Base-by-base conservation (phyloP, 2,797 vertebrate genomes). In the Sebastes vulpes region DNA sequence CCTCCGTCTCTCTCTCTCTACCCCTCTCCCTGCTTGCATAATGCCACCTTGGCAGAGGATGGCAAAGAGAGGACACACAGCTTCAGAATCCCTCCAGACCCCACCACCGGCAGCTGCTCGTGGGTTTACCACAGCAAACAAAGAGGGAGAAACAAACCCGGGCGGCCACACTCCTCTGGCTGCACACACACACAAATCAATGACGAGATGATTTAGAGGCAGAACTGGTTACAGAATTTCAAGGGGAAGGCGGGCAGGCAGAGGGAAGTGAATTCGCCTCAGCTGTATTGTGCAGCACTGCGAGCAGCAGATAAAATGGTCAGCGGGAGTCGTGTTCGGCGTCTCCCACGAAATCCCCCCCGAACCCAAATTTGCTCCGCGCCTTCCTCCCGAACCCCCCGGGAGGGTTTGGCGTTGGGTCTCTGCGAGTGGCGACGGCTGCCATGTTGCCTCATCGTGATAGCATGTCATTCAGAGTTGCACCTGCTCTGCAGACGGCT, bases 81-180 rank as follows among this genome's bases (percentile, higher is more conserved):
- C 95, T 92, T 92, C 95, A 94, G 91, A 95, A 94, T 96, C 97
- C 97, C 97, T 96, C 94, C 95, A 97, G 96, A 97, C 96, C 95
- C 94, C 93, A 84, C 92, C 95, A 94, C 95, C 95, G 93, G 96
- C 97, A 98, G 97, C 97, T 97, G 97, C 95, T 97, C 94, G 59
- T 89, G 94, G 95, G 95, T 96, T 96, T 94, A 95, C 93, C 91
- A 93, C 92, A 89, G 93, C 91, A 94, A 96, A 96, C 96, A 96
- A 96, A 95, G 93, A 94, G 90, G 88, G 89, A 86, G 90, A 92
- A 87, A 92, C 87, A 85, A 86, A 90, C 84, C 87, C 89, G 3
- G 88, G 85, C 88, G 81, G 85, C 82, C 86, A 76, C 83, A 77
- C 90, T 87, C 87, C 79, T 85, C 81, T 60, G 83, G 26, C 85